A percentile compares a stretch with the other conserved stretches of the same genome.
These are phyloP conservation scores for Sialia sialis DNA, from an alignment of 2,113 vertebrate species.

Conservation along the genomic window DNA sequence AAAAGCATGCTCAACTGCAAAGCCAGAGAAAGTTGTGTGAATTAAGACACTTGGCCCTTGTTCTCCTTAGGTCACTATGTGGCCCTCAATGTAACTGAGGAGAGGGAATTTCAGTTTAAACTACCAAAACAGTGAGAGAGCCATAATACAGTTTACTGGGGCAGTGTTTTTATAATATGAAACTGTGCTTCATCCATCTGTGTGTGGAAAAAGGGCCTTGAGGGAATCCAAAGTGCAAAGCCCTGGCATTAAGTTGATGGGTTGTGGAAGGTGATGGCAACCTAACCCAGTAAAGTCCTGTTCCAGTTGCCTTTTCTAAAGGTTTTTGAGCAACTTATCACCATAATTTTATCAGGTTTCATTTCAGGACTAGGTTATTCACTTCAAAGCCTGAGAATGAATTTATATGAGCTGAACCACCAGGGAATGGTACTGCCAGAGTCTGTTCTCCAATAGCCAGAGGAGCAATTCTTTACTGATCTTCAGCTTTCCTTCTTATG, in stretches of 20 bases:
- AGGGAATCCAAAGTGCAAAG: not conserved
- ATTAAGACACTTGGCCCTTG: not conserved
- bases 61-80: not conserved
- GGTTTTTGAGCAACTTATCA: not conserved
- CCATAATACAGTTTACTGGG: not conserved
- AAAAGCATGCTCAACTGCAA: not conserved
- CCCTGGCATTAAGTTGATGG: not conserved
- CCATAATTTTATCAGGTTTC: not conserved
- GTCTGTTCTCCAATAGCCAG: not conserved
- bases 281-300: not conserved
- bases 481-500: not conserved
- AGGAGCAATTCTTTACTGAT: not conserved
- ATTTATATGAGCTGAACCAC: not conserved
- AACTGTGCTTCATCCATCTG: not conserved
- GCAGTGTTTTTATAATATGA: not conserved
- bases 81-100: not conserved
- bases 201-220: not conserved
- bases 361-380: not conserved
- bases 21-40: not conserved
- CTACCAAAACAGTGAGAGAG: not conserved
- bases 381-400: not conserved
- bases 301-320: not conserved
- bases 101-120: not conserved
- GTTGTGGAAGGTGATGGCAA: not conserved
- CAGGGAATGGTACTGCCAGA: not conserved